Evolutionary conservation across 2,113 vertebrate species (phyloP).

Genomic region (Zosterops pallidus): DNA sequence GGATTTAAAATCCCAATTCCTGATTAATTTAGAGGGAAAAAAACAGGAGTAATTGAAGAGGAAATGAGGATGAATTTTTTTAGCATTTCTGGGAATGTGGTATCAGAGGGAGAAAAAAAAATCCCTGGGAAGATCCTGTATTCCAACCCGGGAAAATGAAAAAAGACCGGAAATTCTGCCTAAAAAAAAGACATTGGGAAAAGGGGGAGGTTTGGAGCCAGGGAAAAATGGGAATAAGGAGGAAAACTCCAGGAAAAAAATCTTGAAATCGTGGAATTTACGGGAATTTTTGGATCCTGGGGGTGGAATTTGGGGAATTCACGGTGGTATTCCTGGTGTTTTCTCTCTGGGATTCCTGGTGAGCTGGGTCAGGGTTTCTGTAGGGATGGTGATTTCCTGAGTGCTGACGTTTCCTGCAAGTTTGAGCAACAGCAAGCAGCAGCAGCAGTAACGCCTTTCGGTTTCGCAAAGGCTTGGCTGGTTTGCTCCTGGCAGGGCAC

Average conservation of each 20-base stretch:
- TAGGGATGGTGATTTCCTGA: background rate
- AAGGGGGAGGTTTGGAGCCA: background rate
- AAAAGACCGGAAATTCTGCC: background rate
- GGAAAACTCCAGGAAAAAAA: background rate
- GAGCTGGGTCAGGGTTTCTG: background rate
- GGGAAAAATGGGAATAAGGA: background rate
- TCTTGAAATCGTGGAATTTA: background rate
- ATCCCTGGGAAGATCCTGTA: background rate
- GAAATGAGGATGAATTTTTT: background rate
- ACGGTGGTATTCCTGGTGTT: too few relatives aligned
- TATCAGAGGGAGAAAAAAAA: background rate
- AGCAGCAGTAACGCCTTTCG: background rate
- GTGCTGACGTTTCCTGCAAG: background rate
- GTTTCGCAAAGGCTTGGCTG: background rate
- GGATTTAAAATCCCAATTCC: background rate
- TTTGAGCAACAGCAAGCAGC: background rate
- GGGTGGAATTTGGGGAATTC: background rate
- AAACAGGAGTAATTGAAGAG: background rate
- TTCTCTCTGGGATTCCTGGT: background rate
- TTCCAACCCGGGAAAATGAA: background rate
- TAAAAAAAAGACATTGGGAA: background rate
- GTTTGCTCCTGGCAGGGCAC: background rate
- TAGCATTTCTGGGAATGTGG: background rate
- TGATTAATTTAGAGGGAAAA: background rate
- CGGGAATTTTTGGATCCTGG: background rate